Evolutionary conservation across 2,888 invertebrate genomes (phyloP).

Genomic region (Salticus scenicus): DNA sequence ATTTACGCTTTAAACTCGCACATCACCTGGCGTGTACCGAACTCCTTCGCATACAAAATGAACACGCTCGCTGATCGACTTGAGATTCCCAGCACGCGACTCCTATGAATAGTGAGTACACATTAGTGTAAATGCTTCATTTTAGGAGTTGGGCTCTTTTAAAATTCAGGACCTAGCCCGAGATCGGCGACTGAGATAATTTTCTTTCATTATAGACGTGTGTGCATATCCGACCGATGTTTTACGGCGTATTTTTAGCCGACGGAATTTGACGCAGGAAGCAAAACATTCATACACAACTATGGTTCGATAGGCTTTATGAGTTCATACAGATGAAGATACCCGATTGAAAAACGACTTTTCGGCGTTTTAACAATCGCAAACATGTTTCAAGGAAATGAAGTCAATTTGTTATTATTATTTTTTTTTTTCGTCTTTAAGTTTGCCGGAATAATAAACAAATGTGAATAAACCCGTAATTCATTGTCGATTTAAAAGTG

Average conservation of each 20-base stretch:
- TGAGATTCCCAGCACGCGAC: conserved; percentile 7
- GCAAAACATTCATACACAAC: background rate
- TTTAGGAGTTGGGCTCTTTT: background rate
- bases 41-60: background rate
- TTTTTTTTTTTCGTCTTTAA: too few species aligned
- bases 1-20: background rate
- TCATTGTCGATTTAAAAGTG: too few species aligned
- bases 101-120: background rate
- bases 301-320: background rate
- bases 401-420: background rate
- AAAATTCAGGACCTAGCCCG: background rate
- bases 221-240: background rate
- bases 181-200: conserved; percentile 1
- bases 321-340: background rate
- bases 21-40: background rate
- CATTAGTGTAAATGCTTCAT: conserved; percentile 2
- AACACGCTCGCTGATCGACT: background rate
- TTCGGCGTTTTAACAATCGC: background rate
- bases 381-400: background rate
- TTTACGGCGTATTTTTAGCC: background rate
- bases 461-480: too few species aligned
- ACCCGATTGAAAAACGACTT: background rate
- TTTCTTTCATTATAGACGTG: background rate
- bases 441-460: background rate
- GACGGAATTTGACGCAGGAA: background rate